These are phyloP conservation scores for Trichopoda pennipes DNA, from an alignment of 2,888 invertebrate genomes.

Conservation along the genomic window DNA sequence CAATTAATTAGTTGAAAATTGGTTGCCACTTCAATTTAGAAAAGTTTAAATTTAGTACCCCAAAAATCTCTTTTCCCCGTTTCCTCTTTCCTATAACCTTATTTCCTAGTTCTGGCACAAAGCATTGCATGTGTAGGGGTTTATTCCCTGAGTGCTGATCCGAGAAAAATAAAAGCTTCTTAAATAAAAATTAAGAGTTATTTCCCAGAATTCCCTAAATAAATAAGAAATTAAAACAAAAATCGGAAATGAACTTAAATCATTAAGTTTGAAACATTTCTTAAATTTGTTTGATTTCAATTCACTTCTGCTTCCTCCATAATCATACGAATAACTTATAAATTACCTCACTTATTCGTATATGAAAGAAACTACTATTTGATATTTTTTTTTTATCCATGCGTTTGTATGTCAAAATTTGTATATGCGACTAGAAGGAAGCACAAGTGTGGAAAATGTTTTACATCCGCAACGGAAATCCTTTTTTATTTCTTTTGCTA, in stretches of 20 bases:
- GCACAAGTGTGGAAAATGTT: slow-evolving; percentile 76
- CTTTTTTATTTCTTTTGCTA: slow-evolving; percentile 71
- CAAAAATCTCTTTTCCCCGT: too few species aligned
- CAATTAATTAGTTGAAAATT: too few species aligned
- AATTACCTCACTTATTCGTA: slow-evolving; percentile 33
- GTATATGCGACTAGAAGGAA: slow-evolving; percentile 32
- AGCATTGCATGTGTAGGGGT: too few species aligned
- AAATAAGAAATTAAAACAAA: too few species aligned
- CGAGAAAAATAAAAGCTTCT: too few species aligned
- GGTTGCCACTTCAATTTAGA: too few species aligned
- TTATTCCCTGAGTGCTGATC: too few species aligned
- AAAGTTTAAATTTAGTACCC: too few species aligned
- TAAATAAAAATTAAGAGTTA: too few species aligned
- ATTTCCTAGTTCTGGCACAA: too few species aligned
- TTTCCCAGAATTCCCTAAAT: too few species aligned
- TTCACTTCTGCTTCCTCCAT: background rate
- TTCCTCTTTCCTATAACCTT: too few species aligned
- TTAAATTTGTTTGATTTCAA: background rate
- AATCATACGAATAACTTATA: slow-evolving; percentile 22
- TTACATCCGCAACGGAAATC: slow-evolving; percentile 78
- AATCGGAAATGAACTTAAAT: background rate
- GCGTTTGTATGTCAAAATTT: background rate
- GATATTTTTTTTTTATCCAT: slow-evolving; percentile 24
- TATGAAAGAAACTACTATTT: slow-evolving; percentile 9
- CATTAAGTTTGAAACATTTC: background rate